Base-by-base conservation (phyloP, 2,797 vertebrate species). In the Sebastes oblongus region DNA sequence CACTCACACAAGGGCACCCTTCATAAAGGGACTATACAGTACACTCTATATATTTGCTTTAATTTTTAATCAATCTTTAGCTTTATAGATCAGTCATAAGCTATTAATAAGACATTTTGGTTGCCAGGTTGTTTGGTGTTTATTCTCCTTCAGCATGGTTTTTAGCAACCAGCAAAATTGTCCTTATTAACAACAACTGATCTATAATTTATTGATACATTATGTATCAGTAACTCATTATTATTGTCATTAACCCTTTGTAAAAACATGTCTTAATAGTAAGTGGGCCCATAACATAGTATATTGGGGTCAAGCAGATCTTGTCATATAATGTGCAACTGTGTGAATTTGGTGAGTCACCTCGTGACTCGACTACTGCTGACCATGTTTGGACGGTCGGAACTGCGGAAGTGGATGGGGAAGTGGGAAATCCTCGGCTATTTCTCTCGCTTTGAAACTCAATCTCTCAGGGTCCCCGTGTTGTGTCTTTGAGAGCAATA, bases 401-500 rank as follows among this genome's bases (percentile, higher is more conserved):
- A 67, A 69, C 77, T 30, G 68, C 75, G 81, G 91, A 91, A 91
- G 89, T 86, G 52, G 71, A 80, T 69, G 50, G 29, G 72, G 71
- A 71, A 71, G 25, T 65, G 79, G 70, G 86, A 92, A 91, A 91
- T 78, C 81, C 84, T 84, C 20, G 1, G 1, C 69, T 71, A 79
- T 80, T 84, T 83, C 72, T 77, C 46, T 34, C 4, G 60, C 94
- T 94, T 94, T 95, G 94, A 95, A 96, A 95, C 94, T 77, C 84
- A 91, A 96, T 93, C 91, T 91, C 86, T 91, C 75, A 22, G 77
- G 87, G 88, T 93, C 88, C 83, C 78, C 83, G 30, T 95, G 95
- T 96, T 95, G 91, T 95, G 95, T 95, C 94, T 96, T 82, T 89
- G 92, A 93, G 88, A 66, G 91, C 84, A 91, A 89, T 90, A 93